Evolutionary conservation across 2,888 invertebrate genomes (phyloP), one percentile per base, ranked within the genome.

Genomic region (Ochropacha duplaris): DNA sequence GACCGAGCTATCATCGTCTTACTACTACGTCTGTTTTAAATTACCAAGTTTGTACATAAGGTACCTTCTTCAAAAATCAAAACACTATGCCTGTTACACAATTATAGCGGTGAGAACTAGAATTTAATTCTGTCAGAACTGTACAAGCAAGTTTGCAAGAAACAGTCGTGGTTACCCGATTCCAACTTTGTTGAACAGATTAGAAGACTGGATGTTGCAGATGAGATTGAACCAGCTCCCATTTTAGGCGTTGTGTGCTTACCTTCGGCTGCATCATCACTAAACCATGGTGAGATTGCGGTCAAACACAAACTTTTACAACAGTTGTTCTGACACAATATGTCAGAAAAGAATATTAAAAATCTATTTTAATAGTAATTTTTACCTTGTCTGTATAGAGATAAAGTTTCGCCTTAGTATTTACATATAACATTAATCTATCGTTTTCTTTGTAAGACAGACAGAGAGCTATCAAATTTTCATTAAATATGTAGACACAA

Each of bases 111-210:
- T 44, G 22, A 50, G n/a, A 74, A 71, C 70, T 69, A 57, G 58
- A 67, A 62, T 69, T 74, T 71, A 69, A 72, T 72, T 74, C 72
- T 70, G 68, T 73, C 71, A 69, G 69, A 78, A 71, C 72, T 71
- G 65, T 72, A 58, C 64, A 59, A 72, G 62, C 57, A 74, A 74
- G 76, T 77, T 76, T 54, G 59, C 73, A 74, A 76, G 79, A 70
- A 74, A 71, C 74, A 72, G 68, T 57, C 56, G 70, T 58, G 71
- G 70, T 71, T 64, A 58, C 57, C 60, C 63, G 57, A 60, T 64
- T 60, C 61, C 64, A 78, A 80, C 72, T 79, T 79, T 68, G 69
- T 71, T 67, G 56, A 64, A 57, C 54, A 61, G 64, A 66, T 65
- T 65, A 65, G 58, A 4, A n/a, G 44, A 44, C 44, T 44, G 8